phyloP scores from a whole-genome alignment of 2,888 invertebrate species.

The Gymnocheta viridis region DNA sequence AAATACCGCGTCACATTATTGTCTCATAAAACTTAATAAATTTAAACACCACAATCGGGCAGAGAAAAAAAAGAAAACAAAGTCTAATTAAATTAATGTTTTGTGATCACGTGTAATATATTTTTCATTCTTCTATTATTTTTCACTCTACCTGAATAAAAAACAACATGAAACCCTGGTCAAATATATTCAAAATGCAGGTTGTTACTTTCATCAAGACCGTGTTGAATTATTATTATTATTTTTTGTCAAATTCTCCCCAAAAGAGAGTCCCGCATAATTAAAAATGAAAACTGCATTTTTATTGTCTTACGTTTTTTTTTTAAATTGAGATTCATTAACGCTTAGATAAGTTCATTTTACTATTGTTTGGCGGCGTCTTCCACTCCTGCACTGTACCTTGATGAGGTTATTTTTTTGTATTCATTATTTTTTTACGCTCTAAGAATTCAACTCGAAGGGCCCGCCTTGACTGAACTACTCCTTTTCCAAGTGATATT shows the following conservation, averaged over 20 bases:
- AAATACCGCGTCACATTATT: conserved; percentile 68
- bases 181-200: conserved; percentile 63
- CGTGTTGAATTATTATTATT: conserved; percentile 31
- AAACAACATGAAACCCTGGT: conserved; percentile 17
- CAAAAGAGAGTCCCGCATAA: conserved; percentile 59
- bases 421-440: conserved; percentile 68
- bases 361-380: conserved; percentile 64
- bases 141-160: conserved; percentile 27
- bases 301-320: conserved; percentile 19
- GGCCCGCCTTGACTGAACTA: conserved; percentile 42
- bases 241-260: conserved; percentile 29
- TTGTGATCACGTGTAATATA: conserved; percentile 67
- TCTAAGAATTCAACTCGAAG: conserved; percentile 64
- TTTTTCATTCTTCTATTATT: conserved; percentile 12
- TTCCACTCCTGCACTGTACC: conserved; percentile 30
- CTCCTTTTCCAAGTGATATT: conserved; percentile 10
- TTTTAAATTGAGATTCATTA: conserved; percentile 59
- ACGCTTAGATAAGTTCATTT: conserved; percentile 68
- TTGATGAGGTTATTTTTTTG: conserved; percentile 66
- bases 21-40: conserved; percentile 66
- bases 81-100: conserved; percentile 63
- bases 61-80: conserved; percentile 18
- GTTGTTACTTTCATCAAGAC: conserved; percentile 62
- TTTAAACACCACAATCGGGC: conserved; percentile 28
- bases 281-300: conserved; percentile 65